These are phyloP conservation scores for Gopherus flavomarginatus DNA, from an alignment of 2,113 vertebrate species.

Conservation along the genomic window DNA sequence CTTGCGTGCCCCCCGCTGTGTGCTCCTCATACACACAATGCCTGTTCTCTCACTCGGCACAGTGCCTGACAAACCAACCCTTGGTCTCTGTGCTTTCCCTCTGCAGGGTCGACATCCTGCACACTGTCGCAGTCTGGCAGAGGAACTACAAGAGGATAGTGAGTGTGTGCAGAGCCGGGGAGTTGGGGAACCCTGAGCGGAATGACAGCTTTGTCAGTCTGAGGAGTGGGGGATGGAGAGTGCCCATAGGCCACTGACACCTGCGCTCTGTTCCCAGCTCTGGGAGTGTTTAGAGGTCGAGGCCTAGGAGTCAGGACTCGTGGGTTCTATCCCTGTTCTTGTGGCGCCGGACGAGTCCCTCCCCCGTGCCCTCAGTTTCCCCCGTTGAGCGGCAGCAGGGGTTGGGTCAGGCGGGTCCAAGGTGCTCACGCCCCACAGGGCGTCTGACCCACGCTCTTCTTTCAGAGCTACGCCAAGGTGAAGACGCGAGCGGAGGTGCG, in stretches of 20 bases:
- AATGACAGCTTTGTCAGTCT: background rate
- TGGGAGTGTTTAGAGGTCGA: background rate
- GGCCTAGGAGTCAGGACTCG: background rate
- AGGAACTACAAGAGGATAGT: conserved; percentile 90
- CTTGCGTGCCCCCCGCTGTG: background rate
- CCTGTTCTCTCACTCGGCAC: background rate
- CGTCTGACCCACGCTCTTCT: background rate
- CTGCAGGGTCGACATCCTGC: conserved; percentile 86
- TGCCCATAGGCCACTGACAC: background rate
- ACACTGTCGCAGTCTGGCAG: conserved; percentile 88
- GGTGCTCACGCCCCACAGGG: background rate
- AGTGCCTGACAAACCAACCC: background rate
- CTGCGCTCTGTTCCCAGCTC: background rate
- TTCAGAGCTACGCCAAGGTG: conserved; percentile 87
- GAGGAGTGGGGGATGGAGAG: background rate
- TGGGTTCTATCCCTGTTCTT: background rate
- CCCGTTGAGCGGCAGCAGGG: background rate
- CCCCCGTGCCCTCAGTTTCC: background rate
- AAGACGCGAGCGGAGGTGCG: conserved; percentile 88
- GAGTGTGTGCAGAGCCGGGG: conserved; percentile 52
- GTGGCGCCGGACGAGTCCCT: background rate
- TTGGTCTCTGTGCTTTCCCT: background rate
- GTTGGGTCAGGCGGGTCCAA: rapidly evolving
- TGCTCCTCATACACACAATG: no score
- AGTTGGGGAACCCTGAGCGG: background rate